These are phyloP conservation scores for Drosophila pegasa DNA, from an alignment of 2,888 invertebrate genomes.

Conservation along the genomic window DNA sequence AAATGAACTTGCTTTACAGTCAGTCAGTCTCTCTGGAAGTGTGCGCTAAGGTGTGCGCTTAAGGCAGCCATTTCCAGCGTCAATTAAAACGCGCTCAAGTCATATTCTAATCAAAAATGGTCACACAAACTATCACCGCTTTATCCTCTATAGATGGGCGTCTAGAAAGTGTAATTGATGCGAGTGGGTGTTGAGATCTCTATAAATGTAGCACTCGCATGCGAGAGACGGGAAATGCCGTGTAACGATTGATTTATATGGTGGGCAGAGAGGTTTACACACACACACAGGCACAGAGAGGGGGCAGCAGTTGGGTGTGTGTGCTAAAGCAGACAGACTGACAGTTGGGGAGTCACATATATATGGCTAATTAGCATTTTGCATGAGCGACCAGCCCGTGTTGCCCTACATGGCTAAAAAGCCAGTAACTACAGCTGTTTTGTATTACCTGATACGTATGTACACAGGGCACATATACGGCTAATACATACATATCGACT, in stretches of 20 bases:
- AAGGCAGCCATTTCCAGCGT: background rate
- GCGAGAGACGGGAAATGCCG: conserved; percentile 56
- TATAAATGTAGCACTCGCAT: conserved; percentile 42
- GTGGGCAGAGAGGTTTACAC: conserved; percentile 7
- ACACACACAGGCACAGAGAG: conserved; percentile 10
- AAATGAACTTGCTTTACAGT: conserved; percentile 3
- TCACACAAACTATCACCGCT: conserved; percentile 39
- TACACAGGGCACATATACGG: conserved; percentile 33
- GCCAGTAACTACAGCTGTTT: conserved; percentile 55
- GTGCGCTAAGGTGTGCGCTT: conserved; percentile 12
- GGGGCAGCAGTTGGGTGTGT: conserved; percentile 5
- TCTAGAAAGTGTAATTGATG: conserved; percentile 50
- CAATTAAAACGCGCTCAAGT: conserved; percentile 47
- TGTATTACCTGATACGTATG: conserved; percentile 23
- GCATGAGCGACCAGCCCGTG: conserved; percentile 44
- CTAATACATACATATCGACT: conserved; percentile 28
- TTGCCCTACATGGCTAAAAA: conserved; percentile 73
- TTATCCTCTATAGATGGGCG: conserved; percentile 10
- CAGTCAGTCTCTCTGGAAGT: conserved; percentile 14
- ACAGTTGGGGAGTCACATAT: conserved; percentile 26
- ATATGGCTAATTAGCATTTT: conserved; percentile 74
- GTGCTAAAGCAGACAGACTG: conserved; percentile 8
- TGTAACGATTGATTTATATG: conserved; percentile 47
- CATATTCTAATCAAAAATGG: conserved; percentile 51
- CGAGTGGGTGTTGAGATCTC: conserved; percentile 64